Evolutionary conservation across 2,797 vertebrate species (phyloP).

Genomic region (Anas capensis): DNA sequence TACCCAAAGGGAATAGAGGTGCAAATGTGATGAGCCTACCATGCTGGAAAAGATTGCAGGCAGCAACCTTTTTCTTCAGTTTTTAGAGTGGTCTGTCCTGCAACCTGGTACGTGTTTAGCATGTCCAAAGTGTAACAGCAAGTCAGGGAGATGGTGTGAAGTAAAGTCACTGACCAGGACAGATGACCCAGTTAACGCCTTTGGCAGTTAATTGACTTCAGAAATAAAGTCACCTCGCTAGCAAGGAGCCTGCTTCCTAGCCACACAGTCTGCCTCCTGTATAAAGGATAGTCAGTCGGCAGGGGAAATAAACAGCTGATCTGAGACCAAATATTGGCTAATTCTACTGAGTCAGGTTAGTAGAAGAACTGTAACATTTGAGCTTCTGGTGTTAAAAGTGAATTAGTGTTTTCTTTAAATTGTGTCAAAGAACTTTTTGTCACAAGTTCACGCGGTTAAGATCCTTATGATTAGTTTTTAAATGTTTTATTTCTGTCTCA

Average conservation of each 20-base stretch:
- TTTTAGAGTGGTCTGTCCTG: background rate
- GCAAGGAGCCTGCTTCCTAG: background rate
- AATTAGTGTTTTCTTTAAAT: background rate
- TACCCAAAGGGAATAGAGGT: background rate
- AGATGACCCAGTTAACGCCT: background rate
- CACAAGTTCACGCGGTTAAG: background rate
- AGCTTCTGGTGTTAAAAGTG: background rate
- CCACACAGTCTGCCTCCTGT: rapidly evolving
- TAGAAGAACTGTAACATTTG: background rate
- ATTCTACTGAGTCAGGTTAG: background rate
- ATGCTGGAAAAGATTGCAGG: background rate
- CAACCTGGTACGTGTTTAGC: background rate
- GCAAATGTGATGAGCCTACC: background rate
- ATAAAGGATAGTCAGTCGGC: background rate
- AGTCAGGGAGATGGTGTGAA: background rate
- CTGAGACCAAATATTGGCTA: background rate
- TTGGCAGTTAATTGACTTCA: background rate
- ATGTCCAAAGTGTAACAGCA: background rate
- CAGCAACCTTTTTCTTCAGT: background rate
- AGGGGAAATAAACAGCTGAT: background rate
- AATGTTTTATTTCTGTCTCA: background rate
- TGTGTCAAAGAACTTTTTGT: background rate
- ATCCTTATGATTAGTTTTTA: background rate
- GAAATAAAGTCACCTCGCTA: background rate
- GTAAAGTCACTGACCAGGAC: background rate